phyloP scores from a whole-genome alignment of 2,113 vertebrate genomes.

The Eulemur rufifrons region DNA sequence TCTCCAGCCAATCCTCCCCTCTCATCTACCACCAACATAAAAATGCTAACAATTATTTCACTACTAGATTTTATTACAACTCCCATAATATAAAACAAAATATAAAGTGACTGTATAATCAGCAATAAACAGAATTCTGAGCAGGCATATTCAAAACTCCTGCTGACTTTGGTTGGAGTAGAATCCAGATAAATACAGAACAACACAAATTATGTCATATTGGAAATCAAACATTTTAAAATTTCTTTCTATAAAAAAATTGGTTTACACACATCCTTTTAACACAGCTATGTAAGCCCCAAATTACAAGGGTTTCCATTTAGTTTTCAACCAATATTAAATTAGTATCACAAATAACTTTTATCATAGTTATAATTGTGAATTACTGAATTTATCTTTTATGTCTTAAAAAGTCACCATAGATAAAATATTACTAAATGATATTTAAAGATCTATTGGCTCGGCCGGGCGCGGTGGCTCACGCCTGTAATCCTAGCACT shows the following conservation, averaged over 20 bases:
- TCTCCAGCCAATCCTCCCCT: neutral
- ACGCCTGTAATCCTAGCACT: no score
- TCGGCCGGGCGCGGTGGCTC: no score
- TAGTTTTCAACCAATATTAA: constrained; percentile 8
- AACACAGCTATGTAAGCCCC: neutral
- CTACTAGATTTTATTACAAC: neutral
- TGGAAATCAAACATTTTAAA: neutral
- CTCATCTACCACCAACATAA: neutral
- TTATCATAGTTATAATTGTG: neutral
- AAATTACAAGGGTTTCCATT: neutral
- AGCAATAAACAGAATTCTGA: neutral
- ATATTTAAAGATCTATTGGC: neutral
- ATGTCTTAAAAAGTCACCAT: neutral
- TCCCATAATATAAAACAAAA: neutral
- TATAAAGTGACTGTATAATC: neutral
- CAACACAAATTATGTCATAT: neutral
- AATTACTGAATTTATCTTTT: neutral
- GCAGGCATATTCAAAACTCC: neutral
- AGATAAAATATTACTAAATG: constrained; percentile 14
- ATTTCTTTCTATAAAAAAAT: neutral
- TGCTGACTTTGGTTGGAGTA: neutral
- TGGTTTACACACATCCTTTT: neutral
- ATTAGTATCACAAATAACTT: neutral
- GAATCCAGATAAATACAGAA: constrained; percentile 25
- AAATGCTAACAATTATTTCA: neutral